Base-by-base conservation (phyloP, 2,888 invertebrate species). In the Ephialtes manifestator region DNA sequence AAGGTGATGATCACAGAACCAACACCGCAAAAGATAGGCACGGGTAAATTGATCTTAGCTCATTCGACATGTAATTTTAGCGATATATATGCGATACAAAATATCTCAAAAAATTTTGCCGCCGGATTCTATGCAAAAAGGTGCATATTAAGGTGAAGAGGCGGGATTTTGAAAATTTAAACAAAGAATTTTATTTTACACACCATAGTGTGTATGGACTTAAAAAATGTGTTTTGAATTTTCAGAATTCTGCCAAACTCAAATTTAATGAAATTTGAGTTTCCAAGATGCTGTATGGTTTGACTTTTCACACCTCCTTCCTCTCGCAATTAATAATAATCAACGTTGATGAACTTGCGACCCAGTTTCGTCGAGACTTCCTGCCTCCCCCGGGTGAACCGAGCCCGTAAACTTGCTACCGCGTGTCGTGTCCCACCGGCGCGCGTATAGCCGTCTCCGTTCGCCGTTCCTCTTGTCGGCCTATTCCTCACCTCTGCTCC, bases 291-390 rank as follows among this genome's bases (percentile, higher is more conserved):
- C 20, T 28, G 11, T 58, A 58, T 31, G 28, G 4, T 24, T 58
- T 5, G 63, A 63, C 48, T 28, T 48, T 46, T n/a, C 35, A 10
- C 63, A 75, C 63, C 51, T 35, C 48, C 48, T 31, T 18, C 60
- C 11, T 24, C 20, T 20, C 51, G 24, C 85, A 87, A 90, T 90
- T 89, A 90, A 88, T 87, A 90, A 89, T 90, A 86, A 91, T 90
- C 88, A 89, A 78, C 88, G 89, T 85, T 88, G 90, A 92, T 91
- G 92, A 92, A 93, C 91, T 92, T 92, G 92, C 91, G 92, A 93
- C 92, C 93, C 88, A 92, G 89, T 93, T 93, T 88, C 84, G 77
- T 83, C 81, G 74, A 74, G 65, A 80, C 88, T 89, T 90, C 88
- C 89, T 85, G 88, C 81, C 13, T 63, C 63, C 75, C 70, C 65